phyloP scores from a whole-genome alignment of 1,140 invertebrate genomes.

The Phymorhynchus buccinoides region DNA sequence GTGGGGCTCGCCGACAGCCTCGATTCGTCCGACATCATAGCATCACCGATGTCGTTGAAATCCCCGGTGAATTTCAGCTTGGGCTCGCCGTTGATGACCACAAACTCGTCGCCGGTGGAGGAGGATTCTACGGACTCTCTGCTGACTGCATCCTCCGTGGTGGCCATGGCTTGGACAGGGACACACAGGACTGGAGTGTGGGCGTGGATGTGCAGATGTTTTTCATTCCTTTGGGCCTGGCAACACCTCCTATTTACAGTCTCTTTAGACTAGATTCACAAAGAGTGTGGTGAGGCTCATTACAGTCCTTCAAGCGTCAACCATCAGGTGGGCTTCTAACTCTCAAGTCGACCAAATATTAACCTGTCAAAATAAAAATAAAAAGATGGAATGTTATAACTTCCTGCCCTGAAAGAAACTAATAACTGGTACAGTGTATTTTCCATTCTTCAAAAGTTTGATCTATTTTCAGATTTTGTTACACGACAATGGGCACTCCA shows the following conservation, averaged over 20 bases:
- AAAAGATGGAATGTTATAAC: too few relatives aligned
- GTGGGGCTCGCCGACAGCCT: slow-evolving; percentile 46
- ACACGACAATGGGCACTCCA: too few relatives aligned
- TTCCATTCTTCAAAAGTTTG: too few relatives aligned
- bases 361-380: too few relatives aligned
- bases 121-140: slow-evolving; percentile 86
- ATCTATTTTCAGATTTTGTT: too few relatives aligned
- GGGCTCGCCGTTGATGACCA: slow-evolving; percentile 82
- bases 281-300: not conserved
- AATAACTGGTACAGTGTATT: too few relatives aligned
- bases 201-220: not conserved
- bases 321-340: not conserved
- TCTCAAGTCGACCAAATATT: not conserved
- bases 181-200: not conserved
- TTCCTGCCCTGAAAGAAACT: too few relatives aligned
- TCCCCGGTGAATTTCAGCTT: slow-evolving; percentile 85
- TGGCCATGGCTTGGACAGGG: not conserved
- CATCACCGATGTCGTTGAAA: slow-evolving; percentile 83
- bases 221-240: slow-evolving; percentile 20
- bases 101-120: slow-evolving; percentile 87
- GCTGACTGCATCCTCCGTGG: slow-evolving; percentile 85
- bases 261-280: not conserved
- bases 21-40: slow-evolving; percentile 77
- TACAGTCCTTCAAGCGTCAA: not conserved
- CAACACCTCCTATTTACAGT: not conserved